These are phyloP conservation scores for Erebia aethiops DNA, from an alignment of 2,888 invertebrate species.

Conservation along the genomic window DNA sequence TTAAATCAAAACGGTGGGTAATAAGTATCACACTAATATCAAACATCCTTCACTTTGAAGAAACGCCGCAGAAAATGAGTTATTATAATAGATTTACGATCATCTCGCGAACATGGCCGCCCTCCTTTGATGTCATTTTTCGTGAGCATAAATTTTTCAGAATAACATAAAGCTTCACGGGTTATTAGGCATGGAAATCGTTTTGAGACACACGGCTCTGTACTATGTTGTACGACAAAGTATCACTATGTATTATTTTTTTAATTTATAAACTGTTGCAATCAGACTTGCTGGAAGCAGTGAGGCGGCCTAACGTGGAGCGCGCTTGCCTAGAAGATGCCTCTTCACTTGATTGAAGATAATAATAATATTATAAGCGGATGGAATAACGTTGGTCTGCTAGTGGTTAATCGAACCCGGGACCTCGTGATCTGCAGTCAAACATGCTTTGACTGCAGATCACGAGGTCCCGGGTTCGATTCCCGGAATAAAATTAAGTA, in stretches of 20 bases:
- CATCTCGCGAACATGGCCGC: constrained; percentile 51
- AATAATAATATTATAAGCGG: too few species aligned
- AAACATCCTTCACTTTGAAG: constrained; percentile 37
- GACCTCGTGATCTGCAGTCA: too few species aligned
- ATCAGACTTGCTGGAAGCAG: too few species aligned
- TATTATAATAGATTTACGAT: constrained; percentile 50
- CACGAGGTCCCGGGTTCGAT: too few species aligned
- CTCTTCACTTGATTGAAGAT: too few species aligned
- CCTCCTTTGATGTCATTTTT: constrained; percentile 76
- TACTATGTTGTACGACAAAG: constrained; percentile 23
- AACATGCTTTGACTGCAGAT: too few species aligned
- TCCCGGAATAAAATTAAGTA: too few species aligned
- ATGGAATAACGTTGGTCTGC: too few species aligned
- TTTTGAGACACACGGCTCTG: constrained; percentile 52
- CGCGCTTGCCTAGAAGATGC: too few species aligned
- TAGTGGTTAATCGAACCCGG: too few species aligned
- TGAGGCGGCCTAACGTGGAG: too few species aligned
- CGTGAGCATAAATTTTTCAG: constrained; percentile 69
- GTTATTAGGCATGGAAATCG: constrained; percentile 67
- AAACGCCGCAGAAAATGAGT: constrained; percentile 32
- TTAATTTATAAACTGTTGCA: too few species aligned
- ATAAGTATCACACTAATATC: constrained; percentile 22
- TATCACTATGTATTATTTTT: neutral
- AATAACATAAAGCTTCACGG: constrained; percentile 62
- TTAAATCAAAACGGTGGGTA: neutral